phyloP scores from a whole-genome alignment of 1,140 invertebrate genomes.

The Hypsibius dujardini region DNA sequence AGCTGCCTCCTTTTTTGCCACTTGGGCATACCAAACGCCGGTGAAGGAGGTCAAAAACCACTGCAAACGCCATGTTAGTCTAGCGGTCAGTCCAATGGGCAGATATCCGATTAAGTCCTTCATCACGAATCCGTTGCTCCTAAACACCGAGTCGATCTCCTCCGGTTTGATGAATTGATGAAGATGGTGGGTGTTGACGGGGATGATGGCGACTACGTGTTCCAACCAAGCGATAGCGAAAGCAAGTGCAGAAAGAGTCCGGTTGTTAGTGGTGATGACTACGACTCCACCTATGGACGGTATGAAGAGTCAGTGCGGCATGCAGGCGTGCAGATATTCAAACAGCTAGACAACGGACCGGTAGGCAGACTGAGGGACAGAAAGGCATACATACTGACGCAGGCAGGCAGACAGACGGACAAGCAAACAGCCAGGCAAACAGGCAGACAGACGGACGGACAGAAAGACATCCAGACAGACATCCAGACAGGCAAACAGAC shows the following conservation, averaged over 20 bases:
- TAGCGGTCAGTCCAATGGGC: not conserved
- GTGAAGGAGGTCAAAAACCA: constrained; percentile 2
- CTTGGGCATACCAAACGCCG: not conserved
- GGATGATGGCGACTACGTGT: not conserved
- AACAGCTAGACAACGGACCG: no score
- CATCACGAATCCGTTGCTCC: not conserved
- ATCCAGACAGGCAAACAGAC: no score
- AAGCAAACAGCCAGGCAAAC: no score
- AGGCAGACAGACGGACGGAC: no score
- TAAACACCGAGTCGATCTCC: not conserved
- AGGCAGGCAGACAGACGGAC: no score
- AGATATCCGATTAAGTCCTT: not conserved
- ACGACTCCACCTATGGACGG: not conserved
- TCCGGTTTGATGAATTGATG: not conserved
- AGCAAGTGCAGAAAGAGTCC: not conserved
- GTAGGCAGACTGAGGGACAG: no score
- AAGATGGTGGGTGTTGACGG: not conserved
- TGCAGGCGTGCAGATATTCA: no score
- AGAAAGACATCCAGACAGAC: no score
- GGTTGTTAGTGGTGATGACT: constrained; percentile 8
- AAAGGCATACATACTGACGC: no score
- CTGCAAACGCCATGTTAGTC: constrained; percentile 4
- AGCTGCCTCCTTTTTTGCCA: not conserved
- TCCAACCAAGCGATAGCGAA: constrained; percentile 11
- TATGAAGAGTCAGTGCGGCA: no score